Conservation (phyloP, 2,797 vertebrate genomes). For the Gorsachius magnificus region DNA sequence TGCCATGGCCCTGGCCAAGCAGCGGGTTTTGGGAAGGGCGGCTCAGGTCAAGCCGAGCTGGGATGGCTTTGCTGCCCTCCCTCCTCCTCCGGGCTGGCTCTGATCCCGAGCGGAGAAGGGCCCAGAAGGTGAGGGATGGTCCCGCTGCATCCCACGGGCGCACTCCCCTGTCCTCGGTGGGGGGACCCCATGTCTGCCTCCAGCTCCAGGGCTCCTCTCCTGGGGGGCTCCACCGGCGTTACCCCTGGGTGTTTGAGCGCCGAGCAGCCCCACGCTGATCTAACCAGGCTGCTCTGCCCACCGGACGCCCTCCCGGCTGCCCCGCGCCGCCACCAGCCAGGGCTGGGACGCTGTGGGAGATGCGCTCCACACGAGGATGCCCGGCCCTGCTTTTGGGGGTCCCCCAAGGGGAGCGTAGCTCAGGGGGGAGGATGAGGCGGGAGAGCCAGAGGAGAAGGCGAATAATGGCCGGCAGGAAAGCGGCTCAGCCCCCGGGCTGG, state of each 20-base stretch:
- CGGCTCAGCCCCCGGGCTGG: background rate
- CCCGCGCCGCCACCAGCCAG: background rate
- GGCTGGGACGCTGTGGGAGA: background rate
- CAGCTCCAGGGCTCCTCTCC: background rate
- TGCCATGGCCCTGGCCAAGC: accelerated
- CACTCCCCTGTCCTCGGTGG: background rate
- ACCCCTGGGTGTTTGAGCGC: accelerated
- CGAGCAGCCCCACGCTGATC: background rate
- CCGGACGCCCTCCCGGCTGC: background rate
- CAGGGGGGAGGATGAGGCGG: background rate
- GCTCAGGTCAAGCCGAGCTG: background rate
- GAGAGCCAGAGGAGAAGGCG: background rate
- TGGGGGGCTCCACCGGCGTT: background rate
- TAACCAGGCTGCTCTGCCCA: background rate
- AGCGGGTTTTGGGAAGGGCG: background rate
- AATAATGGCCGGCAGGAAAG: background rate
- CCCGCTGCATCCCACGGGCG: background rate
- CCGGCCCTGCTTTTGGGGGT: accelerated
- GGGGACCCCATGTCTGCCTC: background rate
- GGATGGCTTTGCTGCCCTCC: background rate
- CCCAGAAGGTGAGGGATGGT: background rate
- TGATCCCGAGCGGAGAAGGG: background rate
- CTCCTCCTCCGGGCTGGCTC: background rate
- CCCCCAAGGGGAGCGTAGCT: too few relatives aligned
- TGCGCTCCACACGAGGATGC: background rate